Percentiles rank a stretch among this genome's conserved stretches.
Conservation (phyloP, 2,888 invertebrate genomes). For the Operophtera brumata region DNA sequence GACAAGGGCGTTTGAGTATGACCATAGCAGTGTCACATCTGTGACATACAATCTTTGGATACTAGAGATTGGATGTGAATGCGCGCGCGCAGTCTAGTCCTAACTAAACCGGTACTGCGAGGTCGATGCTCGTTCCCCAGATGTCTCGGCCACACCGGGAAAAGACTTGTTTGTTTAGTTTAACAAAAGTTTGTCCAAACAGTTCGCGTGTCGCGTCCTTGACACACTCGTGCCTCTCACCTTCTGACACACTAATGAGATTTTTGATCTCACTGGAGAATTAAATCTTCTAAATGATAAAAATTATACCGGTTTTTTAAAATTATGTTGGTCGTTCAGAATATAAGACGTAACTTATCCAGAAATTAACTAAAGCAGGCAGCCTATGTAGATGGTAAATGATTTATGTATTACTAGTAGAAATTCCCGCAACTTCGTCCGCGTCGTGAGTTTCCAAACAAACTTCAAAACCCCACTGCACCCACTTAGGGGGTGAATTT, state of each 20-base stretch:
- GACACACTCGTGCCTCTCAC: constrained; percentile 29
- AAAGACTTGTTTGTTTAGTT: constrained; percentile 10
- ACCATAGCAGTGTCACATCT: neutral
- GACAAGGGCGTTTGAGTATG: neutral
- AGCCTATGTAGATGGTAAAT: too few species aligned
- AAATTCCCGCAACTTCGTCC: too few species aligned
- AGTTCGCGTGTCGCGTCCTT: constrained; percentile 24
- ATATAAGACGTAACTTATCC: too few species aligned
- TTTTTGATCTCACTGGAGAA: constrained; percentile 8
- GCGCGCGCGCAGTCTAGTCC: constrained; percentile 29
- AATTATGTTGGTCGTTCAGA: too few species aligned
- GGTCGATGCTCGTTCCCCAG: constrained; percentile 37
- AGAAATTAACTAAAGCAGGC: too few species aligned
- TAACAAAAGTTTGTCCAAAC: constrained; percentile 16
- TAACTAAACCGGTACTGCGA: constrained; percentile 37
- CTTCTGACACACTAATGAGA: constrained; percentile 25
- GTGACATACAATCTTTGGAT: constrained; percentile 1
- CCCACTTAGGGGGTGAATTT: too few species aligned
- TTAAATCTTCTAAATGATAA: neutral
- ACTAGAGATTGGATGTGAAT: constrained; percentile 31
- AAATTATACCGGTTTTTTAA: too few species aligned
- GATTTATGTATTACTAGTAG: too few species aligned
- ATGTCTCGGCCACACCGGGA: constrained; percentile 31
- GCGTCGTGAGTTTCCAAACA: too few species aligned
- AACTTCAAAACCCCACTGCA: too few species aligned